These are phyloP conservation scores for Cynocephalus volans DNA, from an alignment of 2,113 vertebrate genomes.

Conservation along the genomic window DNA sequence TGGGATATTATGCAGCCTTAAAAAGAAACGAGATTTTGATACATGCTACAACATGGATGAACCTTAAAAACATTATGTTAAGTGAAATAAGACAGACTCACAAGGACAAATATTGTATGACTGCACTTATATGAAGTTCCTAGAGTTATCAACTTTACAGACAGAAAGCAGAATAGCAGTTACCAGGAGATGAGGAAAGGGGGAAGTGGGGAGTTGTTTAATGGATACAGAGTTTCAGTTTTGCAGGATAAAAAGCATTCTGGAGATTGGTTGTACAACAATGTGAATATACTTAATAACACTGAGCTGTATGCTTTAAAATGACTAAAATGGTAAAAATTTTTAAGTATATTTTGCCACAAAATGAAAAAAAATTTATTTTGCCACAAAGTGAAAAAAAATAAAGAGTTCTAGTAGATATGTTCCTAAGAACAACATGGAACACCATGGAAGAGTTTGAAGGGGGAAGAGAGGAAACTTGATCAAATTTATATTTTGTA, in stretches of 20 bases:
- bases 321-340: neutral
- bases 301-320: neutral
- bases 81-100: conserved; percentile 31
- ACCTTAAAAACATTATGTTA: neutral
- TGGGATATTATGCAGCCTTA: neutral
- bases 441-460: neutral
- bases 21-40: neutral
- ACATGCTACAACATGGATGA: neutral
- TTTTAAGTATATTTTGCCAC: neutral
- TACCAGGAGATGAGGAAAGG: neutral
- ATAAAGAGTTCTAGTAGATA: neutral
- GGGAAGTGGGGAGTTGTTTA: neutral
- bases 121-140: neutral
- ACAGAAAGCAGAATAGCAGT: neutral
- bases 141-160: neutral
- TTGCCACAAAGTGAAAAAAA: neutral
- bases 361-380: too few relatives aligned
- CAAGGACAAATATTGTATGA: neutral
- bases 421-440: neutral
- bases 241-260: neutral
- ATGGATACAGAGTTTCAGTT: neutral
- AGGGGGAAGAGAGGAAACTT: neutral
- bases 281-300: neutral
- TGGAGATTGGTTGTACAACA: neutral
- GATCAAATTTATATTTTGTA: neutral